Evolutionary conservation across 2,888 invertebrate species (phyloP).

Genomic region (Lasioglossum zephyrum): DNA sequence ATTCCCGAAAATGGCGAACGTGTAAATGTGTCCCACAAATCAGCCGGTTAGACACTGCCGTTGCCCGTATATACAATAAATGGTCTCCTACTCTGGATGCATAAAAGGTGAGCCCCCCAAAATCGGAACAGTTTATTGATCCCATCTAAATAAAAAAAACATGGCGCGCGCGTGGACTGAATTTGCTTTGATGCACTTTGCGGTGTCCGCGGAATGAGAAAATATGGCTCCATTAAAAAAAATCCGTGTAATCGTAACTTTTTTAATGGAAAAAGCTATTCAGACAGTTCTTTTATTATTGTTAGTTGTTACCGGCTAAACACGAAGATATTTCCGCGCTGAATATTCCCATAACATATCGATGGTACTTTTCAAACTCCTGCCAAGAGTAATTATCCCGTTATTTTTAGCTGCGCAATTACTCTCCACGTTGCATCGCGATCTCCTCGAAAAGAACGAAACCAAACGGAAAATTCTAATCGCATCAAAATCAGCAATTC

Average conservation of each 20-base stretch:
- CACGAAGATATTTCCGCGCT: slow-evolving; percentile 5
- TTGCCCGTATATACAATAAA: background rate
- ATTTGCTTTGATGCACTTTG: slow-evolving; percentile 17
- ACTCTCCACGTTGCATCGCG: background rate
- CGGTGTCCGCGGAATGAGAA: background rate
- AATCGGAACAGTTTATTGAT: slow-evolving; percentile 17
- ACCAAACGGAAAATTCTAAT: background rate
- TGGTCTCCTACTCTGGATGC: slow-evolving; percentile 3
- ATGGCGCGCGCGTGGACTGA: slow-evolving; percentile 1
- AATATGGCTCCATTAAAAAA: slow-evolving; percentile 17
- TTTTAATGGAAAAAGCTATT: slow-evolving; percentile 17
- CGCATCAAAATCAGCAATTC: background rate
- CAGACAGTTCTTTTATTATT: slow-evolving; percentile 15
- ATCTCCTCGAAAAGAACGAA: background rate
- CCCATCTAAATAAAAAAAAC: slow-evolving; percentile 20
- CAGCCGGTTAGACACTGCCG: background rate
- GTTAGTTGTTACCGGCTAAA: slow-evolving; percentile 14
- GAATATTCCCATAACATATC: slow-evolving; percentile 1
- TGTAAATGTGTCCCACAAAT: slow-evolving; percentile 6
- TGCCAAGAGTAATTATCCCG: background rate
- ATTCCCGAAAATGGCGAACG: background rate
- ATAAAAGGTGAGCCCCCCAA: slow-evolving; percentile 13
- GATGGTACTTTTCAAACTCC: background rate
- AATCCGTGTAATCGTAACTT: slow-evolving; percentile 21
- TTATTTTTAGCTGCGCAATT: background rate